Base-by-base conservation (phyloP, 2,113 vertebrate species). In the Ameiurus melas region DNA sequence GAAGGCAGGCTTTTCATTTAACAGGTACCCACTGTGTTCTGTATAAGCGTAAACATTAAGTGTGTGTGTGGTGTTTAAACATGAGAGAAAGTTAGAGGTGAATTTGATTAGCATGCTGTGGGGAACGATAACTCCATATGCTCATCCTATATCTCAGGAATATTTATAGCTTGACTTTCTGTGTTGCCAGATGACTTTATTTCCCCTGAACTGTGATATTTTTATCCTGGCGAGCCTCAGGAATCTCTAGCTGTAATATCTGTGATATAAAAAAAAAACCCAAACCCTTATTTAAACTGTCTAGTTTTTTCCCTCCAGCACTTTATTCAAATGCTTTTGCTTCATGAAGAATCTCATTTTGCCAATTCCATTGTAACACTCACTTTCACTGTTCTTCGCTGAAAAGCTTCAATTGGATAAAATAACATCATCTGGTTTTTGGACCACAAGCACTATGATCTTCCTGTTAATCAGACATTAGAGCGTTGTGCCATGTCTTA, bases 61-160 rank as follows among this genome's bases (percentile, higher is more conserved):
- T 81, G 79, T 60, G 86, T 66, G 39, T 62, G 47, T 85, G 83
- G 58, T 84, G 39, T 77, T 25, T 77, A 51, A 47, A 77, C 4
- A 5, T 47, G 30, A 39, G 14, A n/a, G 55, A 9, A 83, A 55
- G 55, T 66, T 57, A 73, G 68, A 57, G 68, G 78, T 90, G 57
- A 85, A 47, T 85, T 85, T 87, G 77, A 73, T 89, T 51, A 58
- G 60, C 70, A 33, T 86, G 86, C 51, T 12, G 57, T 27, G 33
- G 39, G 53, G 57, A 58, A 87, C 17, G 75, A 36, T 86, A 87
- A 81, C 60, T 85, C 89, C 87, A 91, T 73, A 87, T 87, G 87
- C 70, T 85, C 85, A 87, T 43, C 70, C 57, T 81, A 60, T 73
- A 80, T 39, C 83, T 88, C 47, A 57, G 47, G 57, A 51, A 60